Evolutionary conservation across 2,888 invertebrate species (phyloP), one percentile per base, ranked within the genome.

Genomic region (Athetis lepigone): DNA sequence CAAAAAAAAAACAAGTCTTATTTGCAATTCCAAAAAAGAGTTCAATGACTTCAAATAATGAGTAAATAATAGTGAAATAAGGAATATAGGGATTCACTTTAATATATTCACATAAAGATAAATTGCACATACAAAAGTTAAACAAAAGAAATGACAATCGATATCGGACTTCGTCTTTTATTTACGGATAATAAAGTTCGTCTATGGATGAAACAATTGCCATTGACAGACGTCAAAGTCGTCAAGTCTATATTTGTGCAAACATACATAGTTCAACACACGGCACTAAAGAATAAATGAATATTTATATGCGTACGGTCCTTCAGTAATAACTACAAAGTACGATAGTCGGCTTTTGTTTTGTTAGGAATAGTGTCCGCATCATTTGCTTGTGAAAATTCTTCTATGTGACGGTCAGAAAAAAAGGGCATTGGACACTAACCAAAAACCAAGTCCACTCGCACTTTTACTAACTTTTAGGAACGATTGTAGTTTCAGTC

Each of bases 71-170:
- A n/a, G n/a, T n/a, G n/a, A n/a, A n/a, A n/a, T n/a, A n/a, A n/a
- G n/a, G n/a, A n/a, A n/a, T n/a, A n/a, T n/a, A n/a, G n/a, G n/a
- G n/a, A n/a, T n/a, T n/a, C n/a, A n/a, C n/a, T n/a, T n/a, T n/a
- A n/a, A n/a, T n/a, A n/a, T n/a, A n/a, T n/a, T n/a, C n/a, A n/a
- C n/a, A n/a, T n/a, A n/a, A n/a, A n/a, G n/a, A n/a, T n/a, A n/a
- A n/a, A n/a, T n/a, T n/a, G n/a, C n/a, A n/a, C n/a, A n/a, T n/a
- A n/a, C n/a, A n/a, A n/a, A n/a, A n/a, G n/a, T n/a, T 54, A 42
- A 55, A 64, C 36, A 56, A 64, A 56, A 47, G 42, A 65, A 40
- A 49, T 29, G 27, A 19, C 36, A 43, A 67, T 67, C 18, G 23
- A 47, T 19, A 70, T 27, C 4, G 33, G 9, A 33, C 25, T 69